These are phyloP conservation scores for Eremobia ochroleuca DNA, from an alignment of 2,888 invertebrate genomes.

Conservation along the genomic window DNA sequence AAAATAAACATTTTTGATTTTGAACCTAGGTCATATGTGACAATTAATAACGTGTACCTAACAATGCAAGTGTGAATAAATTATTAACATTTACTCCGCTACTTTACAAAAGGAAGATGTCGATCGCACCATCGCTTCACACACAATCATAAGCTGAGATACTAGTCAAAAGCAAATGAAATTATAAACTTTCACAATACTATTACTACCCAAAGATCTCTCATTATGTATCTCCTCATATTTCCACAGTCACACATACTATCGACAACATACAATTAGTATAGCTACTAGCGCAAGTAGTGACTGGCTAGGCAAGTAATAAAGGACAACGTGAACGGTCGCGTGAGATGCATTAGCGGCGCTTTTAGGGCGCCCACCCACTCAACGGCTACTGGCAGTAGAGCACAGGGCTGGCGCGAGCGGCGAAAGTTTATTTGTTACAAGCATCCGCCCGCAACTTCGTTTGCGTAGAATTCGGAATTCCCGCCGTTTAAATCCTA, in stretches of 20 bases:
- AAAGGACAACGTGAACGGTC: conserved; percentile 70
- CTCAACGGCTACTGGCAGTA: conserved; percentile 77
- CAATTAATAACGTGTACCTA: not conserved
- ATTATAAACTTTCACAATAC: not conserved
- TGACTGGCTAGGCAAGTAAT: conserved; percentile 51
- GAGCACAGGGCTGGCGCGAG: conserved; percentile 75
- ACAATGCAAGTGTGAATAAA: not conserved
- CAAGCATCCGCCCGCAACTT: no score
- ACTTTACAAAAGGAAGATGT: not conserved
- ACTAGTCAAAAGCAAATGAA: not conserved
- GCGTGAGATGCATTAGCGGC: conserved; percentile 83
- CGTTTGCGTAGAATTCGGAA: no score
- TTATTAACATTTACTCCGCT: not conserved
- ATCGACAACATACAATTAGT: not conserved
- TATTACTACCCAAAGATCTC: not conserved
- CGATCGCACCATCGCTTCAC: not conserved
- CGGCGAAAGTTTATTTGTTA: conserved; percentile 1
- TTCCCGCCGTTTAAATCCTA: no score
- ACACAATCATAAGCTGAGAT: not conserved
- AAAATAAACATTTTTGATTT: no score
- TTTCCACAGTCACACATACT: not conserved
- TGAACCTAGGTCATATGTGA: not conserved
- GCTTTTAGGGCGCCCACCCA: conserved; percentile 85
- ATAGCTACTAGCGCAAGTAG: conserved; percentile 53
- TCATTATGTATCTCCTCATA: not conserved